Evolutionary conservation across 1,140 invertebrate genomes (phyloP).

Genomic region (Drosophila saltans): DNA sequence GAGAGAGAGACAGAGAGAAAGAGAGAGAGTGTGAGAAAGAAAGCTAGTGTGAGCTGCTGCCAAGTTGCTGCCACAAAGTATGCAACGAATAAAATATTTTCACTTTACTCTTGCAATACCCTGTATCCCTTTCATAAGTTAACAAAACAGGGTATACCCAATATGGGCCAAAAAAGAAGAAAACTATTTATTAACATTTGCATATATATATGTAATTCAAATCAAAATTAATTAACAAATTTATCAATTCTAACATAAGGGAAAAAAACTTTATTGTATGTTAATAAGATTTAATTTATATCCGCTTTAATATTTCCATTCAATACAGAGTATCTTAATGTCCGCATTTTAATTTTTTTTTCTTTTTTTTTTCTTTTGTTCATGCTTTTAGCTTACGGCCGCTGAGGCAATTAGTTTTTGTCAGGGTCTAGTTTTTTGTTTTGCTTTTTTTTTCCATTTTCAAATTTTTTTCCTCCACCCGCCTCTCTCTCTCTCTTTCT

Average conservation of each 20-base stretch:
- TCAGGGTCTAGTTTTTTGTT: slow-evolving; percentile 34
- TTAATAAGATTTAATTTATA: too few species aligned
- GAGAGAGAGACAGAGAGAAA: not conserved
- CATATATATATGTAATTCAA: too few species aligned
- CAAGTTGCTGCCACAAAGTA: slow-evolving; percentile 50
- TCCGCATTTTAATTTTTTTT: slow-evolving; percentile 13
- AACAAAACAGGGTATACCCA: not conserved
- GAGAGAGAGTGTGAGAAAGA: too few species aligned
- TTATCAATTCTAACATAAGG: too few species aligned
- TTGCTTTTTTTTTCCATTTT: not conserved
- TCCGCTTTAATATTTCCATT: too few species aligned
- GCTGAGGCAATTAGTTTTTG: slow-evolving; percentile 73
- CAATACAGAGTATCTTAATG: not conserved
- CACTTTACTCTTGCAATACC: not conserved
- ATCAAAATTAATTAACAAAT: too few species aligned
- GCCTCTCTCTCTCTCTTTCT: too few species aligned
- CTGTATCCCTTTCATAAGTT: not conserved
- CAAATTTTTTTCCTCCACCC: not conserved
- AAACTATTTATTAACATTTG: too few species aligned
- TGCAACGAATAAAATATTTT: slow-evolving; percentile 37
- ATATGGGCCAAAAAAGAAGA: too few species aligned
- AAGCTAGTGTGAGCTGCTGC: slow-evolving; percentile 19
- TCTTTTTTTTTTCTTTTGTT: slow-evolving; percentile 28
- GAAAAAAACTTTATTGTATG: too few species aligned
- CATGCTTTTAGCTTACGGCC: slow-evolving; percentile 45